Percentiles rank a stretch among this genome's conserved stretches.
Conservation (phyloP, 2,113 vertebrate species). For the Dolichallabes microphthalmus region DNA sequence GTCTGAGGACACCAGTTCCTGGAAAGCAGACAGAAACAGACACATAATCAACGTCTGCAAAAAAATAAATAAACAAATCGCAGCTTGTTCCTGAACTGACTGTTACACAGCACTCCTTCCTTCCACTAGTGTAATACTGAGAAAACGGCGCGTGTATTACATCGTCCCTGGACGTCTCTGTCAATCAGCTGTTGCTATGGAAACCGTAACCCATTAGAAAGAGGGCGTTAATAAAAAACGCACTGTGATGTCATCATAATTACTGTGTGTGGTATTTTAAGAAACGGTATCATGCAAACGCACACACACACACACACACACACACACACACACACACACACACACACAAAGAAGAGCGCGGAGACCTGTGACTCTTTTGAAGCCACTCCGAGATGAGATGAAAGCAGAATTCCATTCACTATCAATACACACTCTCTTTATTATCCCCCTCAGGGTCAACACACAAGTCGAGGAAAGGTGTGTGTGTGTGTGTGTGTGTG, state of each 20-base stretch:
- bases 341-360: constrained; percentile 22
- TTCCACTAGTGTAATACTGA: not conserved
- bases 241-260: not conserved
- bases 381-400: constrained; percentile 59
- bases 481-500: not conserved
- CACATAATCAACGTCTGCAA: not conserved
- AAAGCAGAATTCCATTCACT: constrained; percentile 15
- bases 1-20: constrained; percentile 96
- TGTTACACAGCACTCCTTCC: not conserved
- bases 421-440: constrained; percentile 2
- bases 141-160: not conserved
- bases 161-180: not conserved
- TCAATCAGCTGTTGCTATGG: not conserved
- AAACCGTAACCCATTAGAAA: not conserved
- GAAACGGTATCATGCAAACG: not conserved
- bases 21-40: constrained; percentile 37
- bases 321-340: not conserved
- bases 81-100: not conserved
- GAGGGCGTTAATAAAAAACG: not conserved
- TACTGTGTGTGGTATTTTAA: not conserved
- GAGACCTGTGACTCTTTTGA: constrained; percentile 55
- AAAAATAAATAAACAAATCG: not conserved
- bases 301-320: not conserved
- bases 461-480: not conserved
- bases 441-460: not conserved